Conservation (phyloP, 1,140 invertebrate species). For the Papilio aristodemus region DNA sequence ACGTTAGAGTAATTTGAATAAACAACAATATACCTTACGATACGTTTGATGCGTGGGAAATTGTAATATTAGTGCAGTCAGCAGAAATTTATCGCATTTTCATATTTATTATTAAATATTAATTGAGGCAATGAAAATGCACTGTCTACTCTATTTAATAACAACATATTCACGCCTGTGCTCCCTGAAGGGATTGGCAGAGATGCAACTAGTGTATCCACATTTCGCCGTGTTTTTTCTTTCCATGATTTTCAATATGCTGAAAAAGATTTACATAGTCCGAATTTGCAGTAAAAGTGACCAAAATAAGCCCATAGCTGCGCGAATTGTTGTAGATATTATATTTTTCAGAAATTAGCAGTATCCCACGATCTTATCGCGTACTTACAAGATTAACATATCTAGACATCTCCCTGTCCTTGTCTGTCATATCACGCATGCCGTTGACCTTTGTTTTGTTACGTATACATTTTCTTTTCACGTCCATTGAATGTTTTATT, state of each 20-base stretch:
- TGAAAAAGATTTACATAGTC: too few species aligned
- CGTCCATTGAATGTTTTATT: constrained; percentile 1
- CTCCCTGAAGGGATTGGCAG: too few species aligned
- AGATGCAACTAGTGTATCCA: too few species aligned
- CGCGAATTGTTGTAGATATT: neutral
- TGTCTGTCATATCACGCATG: neutral
- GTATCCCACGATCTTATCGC: neutral
- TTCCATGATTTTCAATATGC: too few species aligned
- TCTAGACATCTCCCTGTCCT: constrained; percentile 1
- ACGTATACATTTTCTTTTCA: constrained; percentile 1
- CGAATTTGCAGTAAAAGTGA: too few species aligned
- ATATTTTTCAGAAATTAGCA: neutral
- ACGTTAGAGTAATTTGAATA: neutral
- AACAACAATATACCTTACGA: neutral
- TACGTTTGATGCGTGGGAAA: neutral
- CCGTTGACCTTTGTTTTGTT: constrained; percentile 12
- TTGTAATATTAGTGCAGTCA: neutral
- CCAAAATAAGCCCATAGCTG: too few species aligned
- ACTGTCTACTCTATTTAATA: too few species aligned
- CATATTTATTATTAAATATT: neutral
- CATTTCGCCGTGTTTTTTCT: too few species aligned
- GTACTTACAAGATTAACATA: constrained; percentile 13
- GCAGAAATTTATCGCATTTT: neutral
- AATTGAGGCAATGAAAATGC: too few species aligned
- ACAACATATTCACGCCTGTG: too few species aligned